Percentiles rank a stretch among this genome's conserved stretches.
phyloP scores from a whole-genome alignment of 1,140 invertebrate genomes.

The Antheraea mylitta region DNA sequence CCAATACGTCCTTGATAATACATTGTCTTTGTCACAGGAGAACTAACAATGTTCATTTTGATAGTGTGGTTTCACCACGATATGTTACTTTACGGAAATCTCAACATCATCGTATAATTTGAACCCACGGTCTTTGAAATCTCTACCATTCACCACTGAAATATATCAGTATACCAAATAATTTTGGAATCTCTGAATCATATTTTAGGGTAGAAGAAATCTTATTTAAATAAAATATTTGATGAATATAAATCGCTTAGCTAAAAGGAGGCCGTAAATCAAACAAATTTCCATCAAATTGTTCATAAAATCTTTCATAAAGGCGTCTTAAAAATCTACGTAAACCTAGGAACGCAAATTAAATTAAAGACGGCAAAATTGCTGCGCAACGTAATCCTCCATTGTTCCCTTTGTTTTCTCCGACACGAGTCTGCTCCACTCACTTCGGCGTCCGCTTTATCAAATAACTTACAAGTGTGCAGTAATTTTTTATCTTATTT shows the following conservation, averaged over 20 bases:
- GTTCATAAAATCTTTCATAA: neutral
- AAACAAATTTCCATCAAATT: slow-evolving; percentile 1
- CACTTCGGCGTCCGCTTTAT: neutral
- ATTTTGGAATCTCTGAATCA: neutral
- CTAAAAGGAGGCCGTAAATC: neutral
- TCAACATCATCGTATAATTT: too few relatives aligned
- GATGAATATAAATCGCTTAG: neutral
- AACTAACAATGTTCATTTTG: too few relatives aligned
- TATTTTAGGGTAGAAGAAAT: neutral
- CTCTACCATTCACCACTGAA: too few relatives aligned
- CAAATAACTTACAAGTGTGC: slow-evolving; percentile 2
- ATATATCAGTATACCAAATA: neutral
- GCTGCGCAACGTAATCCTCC: neutral
- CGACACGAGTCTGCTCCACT: neutral
- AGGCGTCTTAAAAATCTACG: neutral
- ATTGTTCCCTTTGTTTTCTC: slow-evolving; percentile 2
- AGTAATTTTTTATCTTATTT: neutral
- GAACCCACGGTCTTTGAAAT: too few relatives aligned
- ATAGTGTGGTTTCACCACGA: too few relatives aligned
- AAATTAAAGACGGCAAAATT: neutral
- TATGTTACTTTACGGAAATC: too few relatives aligned
- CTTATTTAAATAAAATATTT: neutral
- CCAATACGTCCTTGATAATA: too few relatives aligned
- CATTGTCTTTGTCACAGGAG: too few relatives aligned
- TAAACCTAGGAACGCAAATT: neutral